Base-by-base conservation (phyloP, 2,113 vertebrate genomes). In the Archocentrus centrarchus region DNA sequence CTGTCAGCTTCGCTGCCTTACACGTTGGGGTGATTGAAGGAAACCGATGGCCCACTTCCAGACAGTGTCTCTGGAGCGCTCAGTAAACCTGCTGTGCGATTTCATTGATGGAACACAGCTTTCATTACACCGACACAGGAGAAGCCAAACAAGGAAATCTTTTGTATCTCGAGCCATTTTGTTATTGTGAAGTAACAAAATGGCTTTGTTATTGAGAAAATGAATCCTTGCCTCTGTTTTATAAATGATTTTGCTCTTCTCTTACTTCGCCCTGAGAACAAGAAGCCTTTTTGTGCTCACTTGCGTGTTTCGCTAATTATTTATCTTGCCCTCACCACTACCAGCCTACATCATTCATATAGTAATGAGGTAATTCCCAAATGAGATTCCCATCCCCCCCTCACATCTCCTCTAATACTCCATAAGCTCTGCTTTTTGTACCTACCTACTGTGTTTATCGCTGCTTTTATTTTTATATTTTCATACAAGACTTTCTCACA, bases 11-110 rank as follows among this genome's bases (percentile, higher is more conserved):
- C 85, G 11, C 57, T 3, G 84, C 75, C 59, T 64, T 91, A 77
- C 89, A 83, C 86, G 86, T 87, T 90, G 90, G 87, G 61, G 82
- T 93, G 94, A 94, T 92, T 93, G 94, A 94, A 91, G 83, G 89
- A 81, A 88, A 88, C 79, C 30, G 81, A 90, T 93, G 92, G 92
- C 93, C 78, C 89, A 87, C 86, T 90, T 95, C 94, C 93, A 95
- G 82, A 87, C 92, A 84, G 39, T 92, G 91, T 94, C 94, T 92
- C 63, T 58, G 77, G 61, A 76, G 80, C 4, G 9, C 80, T 79
- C 80, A 5, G 79, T 59, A 27, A 80, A 84, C 88, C 88, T 66
- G 89, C 89, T 81, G 88, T 84, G 90, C 14, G 92, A 90, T 88
- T 84, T 81, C 83, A 88, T n/a, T 81, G 86, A 89, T 83, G 62